Percentiles rank a stretch among this genome's conserved stretches.
Conservation (phyloP, 2,888 invertebrate species). For the Pardosa pseudoannulata region DNA sequence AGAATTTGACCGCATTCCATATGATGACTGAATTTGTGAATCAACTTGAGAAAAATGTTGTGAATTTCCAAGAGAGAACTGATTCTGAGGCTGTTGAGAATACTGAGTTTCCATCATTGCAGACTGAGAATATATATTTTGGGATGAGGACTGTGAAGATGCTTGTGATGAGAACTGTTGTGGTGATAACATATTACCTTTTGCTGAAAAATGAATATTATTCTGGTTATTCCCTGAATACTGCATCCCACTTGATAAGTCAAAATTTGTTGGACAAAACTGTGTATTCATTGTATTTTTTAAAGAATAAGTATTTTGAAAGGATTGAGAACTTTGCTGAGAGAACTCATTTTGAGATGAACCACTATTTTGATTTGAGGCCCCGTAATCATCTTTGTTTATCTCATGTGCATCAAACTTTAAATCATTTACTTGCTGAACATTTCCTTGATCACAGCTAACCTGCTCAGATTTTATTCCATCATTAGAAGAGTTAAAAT, state of each 20-base stretch:
- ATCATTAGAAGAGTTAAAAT: constrained; percentile 2
- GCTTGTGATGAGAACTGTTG: constrained; percentile 21
- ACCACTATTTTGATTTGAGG: constrained; percentile 10
- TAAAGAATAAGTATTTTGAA: constrained; percentile 36
- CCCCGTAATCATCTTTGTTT: constrained; percentile 47
- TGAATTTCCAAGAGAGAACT: constrained; percentile 37
- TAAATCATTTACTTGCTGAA: constrained; percentile 33
- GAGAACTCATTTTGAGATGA: constrained; percentile 39
- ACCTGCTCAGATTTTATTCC: constrained; percentile 39
- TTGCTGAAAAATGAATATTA: constrained; percentile 11
- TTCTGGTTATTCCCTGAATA: constrained; percentile 31
- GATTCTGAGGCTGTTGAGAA: constrained; percentile 43
- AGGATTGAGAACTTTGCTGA: constrained; percentile 34
- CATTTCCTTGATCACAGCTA: constrained; percentile 28
- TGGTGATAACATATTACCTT: constrained; percentile 9
- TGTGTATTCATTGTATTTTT: constrained; percentile 28
- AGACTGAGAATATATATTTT: constrained; percentile 38
- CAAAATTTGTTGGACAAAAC: constrained; percentile 47
- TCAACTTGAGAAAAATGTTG: constrained; percentile 27
- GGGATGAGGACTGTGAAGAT: constrained; percentile 30
- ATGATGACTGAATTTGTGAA: constrained; percentile 16
- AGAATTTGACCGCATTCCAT: constrained; percentile 24
- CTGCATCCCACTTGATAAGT: constrained; percentile 19
- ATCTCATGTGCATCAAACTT: constrained; percentile 33
- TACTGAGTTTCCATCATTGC: constrained; percentile 30